These are phyloP conservation scores for Malurus elegans DNA, from an alignment of 2,113 vertebrate genomes.

Conservation along the genomic window DNA sequence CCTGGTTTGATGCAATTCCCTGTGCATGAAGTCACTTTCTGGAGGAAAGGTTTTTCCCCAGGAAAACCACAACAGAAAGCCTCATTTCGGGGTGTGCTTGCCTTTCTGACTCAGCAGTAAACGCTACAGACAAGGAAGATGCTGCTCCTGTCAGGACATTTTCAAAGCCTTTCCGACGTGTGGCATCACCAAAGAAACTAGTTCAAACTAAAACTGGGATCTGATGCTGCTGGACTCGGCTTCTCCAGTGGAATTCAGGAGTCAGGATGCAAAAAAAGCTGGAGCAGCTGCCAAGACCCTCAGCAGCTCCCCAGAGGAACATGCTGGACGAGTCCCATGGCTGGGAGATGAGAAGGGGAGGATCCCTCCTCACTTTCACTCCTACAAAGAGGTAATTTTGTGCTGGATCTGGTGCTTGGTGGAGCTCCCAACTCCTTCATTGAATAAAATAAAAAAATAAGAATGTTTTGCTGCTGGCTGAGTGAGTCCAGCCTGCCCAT, in stretches of 20 bases:
- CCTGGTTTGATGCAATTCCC: constrained; percentile 25
- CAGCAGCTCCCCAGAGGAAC: background rate
- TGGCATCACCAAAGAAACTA: background rate
- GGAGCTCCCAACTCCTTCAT: background rate
- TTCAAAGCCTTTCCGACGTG: background rate
- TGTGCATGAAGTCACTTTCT: constrained; percentile 39
- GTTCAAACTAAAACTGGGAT: background rate
- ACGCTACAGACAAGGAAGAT: background rate
- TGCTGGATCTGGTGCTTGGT: background rate
- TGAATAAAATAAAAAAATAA: background rate
- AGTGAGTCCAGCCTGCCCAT: background rate
- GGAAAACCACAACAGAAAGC: constrained; percentile 57
- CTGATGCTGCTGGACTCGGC: background rate
- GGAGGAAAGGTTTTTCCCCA: constrained; percentile 33
- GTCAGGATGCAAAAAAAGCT: background rate
- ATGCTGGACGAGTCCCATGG: accelerated
- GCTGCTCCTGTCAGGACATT: background rate
- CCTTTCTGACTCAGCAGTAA: constrained; percentile 48
- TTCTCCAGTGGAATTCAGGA: background rate
- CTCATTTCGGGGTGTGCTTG: background rate
- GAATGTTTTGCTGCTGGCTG: background rate
- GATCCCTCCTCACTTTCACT: background rate
- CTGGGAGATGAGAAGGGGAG: background rate
- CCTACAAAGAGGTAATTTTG: background rate
- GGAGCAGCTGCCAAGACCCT: background rate